Conservation (phyloP, 2,113 vertebrate genomes). For the Eulemur rufifrons region DNA sequence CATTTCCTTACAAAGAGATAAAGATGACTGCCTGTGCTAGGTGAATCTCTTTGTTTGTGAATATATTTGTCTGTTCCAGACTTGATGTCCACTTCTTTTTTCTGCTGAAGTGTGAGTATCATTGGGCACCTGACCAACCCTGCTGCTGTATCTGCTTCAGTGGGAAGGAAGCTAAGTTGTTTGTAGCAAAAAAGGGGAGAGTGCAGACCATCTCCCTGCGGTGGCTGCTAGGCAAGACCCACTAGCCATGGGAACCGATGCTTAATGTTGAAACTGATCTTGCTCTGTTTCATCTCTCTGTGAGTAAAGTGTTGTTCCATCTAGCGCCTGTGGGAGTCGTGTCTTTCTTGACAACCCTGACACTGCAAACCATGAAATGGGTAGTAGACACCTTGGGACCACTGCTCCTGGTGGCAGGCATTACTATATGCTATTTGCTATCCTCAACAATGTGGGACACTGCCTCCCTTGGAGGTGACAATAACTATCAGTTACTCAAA, state of each 20-base stretch:
- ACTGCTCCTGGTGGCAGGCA: not conserved
- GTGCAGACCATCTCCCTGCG: fast-evolving
- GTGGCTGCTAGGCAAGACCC: not conserved
- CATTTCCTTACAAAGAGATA: not conserved
- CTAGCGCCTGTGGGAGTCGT: not conserved
- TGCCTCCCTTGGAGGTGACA: not conserved
- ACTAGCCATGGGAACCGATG: not conserved
- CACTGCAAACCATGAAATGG: not conserved
- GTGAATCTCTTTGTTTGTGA: not conserved
- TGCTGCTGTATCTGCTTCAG: not conserved
- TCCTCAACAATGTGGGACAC: not conserved
- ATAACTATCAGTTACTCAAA: not conserved
- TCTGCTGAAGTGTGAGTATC: not conserved
- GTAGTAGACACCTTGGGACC: not conserved
- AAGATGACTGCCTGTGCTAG: not conserved
- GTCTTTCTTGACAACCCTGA: not conserved
- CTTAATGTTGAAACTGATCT: not conserved
- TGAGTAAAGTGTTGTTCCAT: not conserved
- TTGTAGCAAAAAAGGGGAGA: not conserved
- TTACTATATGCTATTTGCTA: not conserved
- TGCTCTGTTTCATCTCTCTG: not conserved
- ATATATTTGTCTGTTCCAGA: not conserved
- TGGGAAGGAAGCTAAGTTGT: not conserved
- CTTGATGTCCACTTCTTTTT: not conserved
- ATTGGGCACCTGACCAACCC: not conserved